Evolutionary conservation across 2,113 vertebrate genomes (phyloP).

Genomic region (Fulmarus glacialis): DNA sequence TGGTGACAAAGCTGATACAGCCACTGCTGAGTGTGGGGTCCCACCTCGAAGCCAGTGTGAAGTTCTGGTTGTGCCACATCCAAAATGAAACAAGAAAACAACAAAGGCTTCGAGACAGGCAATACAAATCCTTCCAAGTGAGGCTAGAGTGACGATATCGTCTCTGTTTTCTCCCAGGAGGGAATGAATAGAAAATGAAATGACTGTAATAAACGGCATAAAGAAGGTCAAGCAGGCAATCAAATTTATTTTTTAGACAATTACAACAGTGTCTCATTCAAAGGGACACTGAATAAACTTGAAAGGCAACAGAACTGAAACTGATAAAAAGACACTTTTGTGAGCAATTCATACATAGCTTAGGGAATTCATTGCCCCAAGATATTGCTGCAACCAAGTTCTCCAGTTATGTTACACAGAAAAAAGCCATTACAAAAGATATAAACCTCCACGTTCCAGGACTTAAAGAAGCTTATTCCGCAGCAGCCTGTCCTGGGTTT

Average conservation of each 20-base stretch:
- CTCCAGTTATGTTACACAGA: neutral
- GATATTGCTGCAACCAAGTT: neutral
- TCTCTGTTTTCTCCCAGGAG: neutral
- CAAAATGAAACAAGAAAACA: neutral
- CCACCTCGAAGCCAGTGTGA: neutral
- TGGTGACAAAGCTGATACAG: neutral
- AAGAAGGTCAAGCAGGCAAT: constrained; percentile 54
- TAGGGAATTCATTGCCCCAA: neutral
- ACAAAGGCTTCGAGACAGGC: neutral
- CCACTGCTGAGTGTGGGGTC: neutral
- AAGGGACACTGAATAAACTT: constrained; percentile 38
- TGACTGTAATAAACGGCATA: neutral
- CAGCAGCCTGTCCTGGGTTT: neutral
- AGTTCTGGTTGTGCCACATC: neutral
- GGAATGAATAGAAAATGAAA: constrained; percentile 21
- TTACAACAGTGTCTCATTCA: constrained; percentile 41
- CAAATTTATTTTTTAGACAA: constrained; percentile 50
- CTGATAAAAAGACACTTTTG: constrained; percentile 31
- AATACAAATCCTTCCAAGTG: neutral
- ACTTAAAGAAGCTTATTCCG: neutral
- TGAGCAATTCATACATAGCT: constrained; percentile 2
- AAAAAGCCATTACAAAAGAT: neutral
- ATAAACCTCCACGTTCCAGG: fast-evolving
- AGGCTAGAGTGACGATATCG: neutral
- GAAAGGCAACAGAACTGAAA: constrained; percentile 43